Base-by-base conservation (phyloP, 2,113 vertebrate species). In the Fregata magnificens region DNA sequence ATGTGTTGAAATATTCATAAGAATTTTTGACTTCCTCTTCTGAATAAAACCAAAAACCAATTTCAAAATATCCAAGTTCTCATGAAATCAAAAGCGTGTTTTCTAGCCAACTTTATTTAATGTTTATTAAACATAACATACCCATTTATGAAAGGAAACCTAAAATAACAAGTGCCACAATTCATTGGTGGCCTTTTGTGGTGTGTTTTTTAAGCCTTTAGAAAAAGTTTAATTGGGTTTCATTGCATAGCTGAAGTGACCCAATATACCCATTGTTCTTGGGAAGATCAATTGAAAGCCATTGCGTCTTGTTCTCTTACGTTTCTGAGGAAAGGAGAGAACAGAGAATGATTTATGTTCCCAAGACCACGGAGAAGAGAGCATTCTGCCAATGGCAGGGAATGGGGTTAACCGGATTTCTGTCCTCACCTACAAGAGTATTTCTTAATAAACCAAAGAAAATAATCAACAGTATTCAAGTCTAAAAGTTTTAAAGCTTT, bases 401-500 rank as follows among this genome's bases (percentile, higher is more conserved):
- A 67, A 78, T 49, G 36, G 34, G 50, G 87, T 78, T 74, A 91
- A 84, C 31, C 70, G 34, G 42, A 74, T 69, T 84, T 93, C 69
- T 59, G 59, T 78, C 50, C 65, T 85, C 29, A 67, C 13, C 22
- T 74, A 16, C 19, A 74, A 29, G 8, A 47, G 8, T 72, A 80
- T 85, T 86, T 79, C 86, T 93, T 79, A 95, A 93, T 62, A 81
- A 92, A 91, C 28, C 52, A 95, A 96, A 82, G 47, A 74, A 79
- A 82, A 91, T 74, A 89, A 95, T 62, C 81, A 96, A 84, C 63
- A 92, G 38, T 85, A 82, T 56, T 95, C 62, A 95, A 77, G 22
- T 31, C 25, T 65, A 21, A 52, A 69, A 84, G 7, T 7, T 11
- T 0, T 2, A 56, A n/a, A 4, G 1, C 2, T 40, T 22, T 69